Base-by-base conservation (phyloP, 2,888 invertebrate species). In the Cyaniris semiargus region DNA sequence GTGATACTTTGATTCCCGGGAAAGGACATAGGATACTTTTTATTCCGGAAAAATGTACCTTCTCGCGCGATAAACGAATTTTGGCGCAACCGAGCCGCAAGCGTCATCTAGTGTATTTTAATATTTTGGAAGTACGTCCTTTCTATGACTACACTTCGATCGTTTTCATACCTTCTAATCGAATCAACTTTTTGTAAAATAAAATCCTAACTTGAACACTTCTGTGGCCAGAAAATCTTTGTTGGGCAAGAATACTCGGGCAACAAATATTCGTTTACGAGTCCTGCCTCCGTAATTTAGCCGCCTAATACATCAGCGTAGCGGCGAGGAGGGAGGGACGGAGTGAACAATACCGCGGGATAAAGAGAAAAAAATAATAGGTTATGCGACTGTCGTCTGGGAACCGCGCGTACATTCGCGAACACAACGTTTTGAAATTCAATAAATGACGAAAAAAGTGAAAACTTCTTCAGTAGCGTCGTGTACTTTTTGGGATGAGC, bases 351-450 rank as follows among this genome's bases (percentile, higher is more conserved):
- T 70, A 70, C 76, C 48, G 76, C 76, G 34, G 76, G 53, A 70
- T 66, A 66, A 66, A 38, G 66, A 60, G 38, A 58, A 76, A 76
- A 74, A 76, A 76, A 76, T 76, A 76, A 76, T 76, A 66, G 76
- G 76, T 76, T 60, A 60, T 76, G 75, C 75, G 75, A 76, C 76
- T 76, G 76, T 76, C 76, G 76, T 60, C 76, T 60, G 76, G 66
- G 76, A 76, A 76, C 76, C 76, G 23, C 34, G 31, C n/a, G 76
- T 76, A 76, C 58, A 38, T 44, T 58, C 66, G 60, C 60, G 2
- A 7, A 38, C 44, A 76, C n/a, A 75, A 58, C 44, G 23, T 44
- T 38, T 7, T 72, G 15, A 21, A 18, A 66, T 18, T 21, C 3
- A 10, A 44, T 44, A 44, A 13, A 3, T 10, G 44, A 1, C 66